phyloP scores from a whole-genome alignment of 2,113 vertebrate genomes.

The Serinus canaria region DNA sequence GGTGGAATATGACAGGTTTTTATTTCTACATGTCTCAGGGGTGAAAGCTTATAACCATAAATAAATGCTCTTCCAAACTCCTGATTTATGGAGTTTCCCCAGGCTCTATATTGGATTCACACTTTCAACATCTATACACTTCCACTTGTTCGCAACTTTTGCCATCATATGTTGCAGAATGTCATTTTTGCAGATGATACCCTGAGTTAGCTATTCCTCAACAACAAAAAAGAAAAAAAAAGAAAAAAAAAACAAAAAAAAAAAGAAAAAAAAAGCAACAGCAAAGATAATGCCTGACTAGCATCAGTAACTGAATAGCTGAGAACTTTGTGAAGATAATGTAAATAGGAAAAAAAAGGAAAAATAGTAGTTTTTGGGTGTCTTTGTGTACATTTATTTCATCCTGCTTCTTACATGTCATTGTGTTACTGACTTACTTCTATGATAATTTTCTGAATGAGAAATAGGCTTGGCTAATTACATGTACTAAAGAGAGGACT shows the following conservation, averaged over 20 bases:
- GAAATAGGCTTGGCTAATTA: background rate
- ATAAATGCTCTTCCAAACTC: conserved; percentile 17
- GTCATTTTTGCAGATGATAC: background rate
- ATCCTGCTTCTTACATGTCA: background rate
- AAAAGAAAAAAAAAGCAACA: background rate
- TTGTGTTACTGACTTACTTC: background rate
- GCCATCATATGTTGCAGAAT: background rate
- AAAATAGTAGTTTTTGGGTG: background rate
- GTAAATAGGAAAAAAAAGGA: background rate
- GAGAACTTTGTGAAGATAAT: background rate
- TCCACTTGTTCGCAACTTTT: background rate
- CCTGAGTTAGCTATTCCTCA: background rate
- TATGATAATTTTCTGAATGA: background rate
- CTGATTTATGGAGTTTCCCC: conserved; percentile 9
- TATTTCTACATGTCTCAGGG: background rate
- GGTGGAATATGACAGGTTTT: conserved; percentile 31
- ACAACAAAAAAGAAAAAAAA: background rate
- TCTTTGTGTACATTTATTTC: background rate
- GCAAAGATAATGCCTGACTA: background rate
- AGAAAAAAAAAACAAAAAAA: no score
- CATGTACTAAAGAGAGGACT: background rate
- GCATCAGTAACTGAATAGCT: background rate
- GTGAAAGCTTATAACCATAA: conserved; percentile 33
- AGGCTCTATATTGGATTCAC: background rate
- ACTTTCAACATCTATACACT: background rate